Conservation (phyloP, 2,113 vertebrate species). For the Phrynocephalus versicolor region DNA sequence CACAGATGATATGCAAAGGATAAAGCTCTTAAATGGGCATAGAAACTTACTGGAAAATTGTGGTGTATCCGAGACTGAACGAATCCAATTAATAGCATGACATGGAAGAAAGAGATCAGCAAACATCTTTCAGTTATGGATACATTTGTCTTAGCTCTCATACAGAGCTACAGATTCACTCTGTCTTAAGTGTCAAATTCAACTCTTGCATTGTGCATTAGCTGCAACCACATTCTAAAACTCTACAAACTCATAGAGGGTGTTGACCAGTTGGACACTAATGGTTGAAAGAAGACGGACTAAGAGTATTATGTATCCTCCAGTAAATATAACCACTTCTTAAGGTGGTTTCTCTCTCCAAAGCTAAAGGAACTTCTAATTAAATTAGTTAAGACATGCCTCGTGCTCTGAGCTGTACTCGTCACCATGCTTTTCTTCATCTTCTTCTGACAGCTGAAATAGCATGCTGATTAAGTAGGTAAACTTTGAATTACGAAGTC, state of each 20-base stretch:
- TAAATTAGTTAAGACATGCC: neutral
- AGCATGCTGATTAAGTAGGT: neutral
- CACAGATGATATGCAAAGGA: neutral
- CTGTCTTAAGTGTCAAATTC: neutral
- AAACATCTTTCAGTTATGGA: too few relatives aligned
- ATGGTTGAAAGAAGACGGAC: neutral
- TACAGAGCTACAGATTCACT: neutral
- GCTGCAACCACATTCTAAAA: neutral
- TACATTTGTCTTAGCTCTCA: neutral
- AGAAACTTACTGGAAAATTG: neutral
- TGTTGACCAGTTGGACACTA: neutral
- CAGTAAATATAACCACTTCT: neutral
- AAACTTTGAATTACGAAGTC: neutral
- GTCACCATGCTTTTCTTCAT: neutral
- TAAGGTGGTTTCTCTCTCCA: neutral
- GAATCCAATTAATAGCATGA: neutral
- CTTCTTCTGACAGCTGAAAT: neutral
- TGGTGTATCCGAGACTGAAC: neutral
- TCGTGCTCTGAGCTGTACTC: neutral
- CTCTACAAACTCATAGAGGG: neutral
- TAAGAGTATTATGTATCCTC: neutral
- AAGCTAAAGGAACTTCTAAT: neutral
- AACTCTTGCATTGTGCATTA: neutral
- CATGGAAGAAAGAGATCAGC: too few relatives aligned
- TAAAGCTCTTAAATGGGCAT: neutral